These are phyloP conservation scores for Tipula unca DNA, from an alignment of 2,888 invertebrate species.

Conservation along the genomic window DNA sequence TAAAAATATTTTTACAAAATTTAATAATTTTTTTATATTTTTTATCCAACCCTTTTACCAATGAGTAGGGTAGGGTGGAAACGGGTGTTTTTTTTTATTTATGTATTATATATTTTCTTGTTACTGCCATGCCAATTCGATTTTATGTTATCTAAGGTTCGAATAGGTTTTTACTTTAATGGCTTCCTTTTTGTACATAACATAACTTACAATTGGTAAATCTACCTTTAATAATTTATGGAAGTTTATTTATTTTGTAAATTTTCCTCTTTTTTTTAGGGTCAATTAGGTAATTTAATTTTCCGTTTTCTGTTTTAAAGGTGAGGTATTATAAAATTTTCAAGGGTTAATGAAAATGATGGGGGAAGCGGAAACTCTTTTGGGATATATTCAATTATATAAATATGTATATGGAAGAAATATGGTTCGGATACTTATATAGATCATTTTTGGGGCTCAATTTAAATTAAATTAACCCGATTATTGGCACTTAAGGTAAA, in stretches of 20 bases:
- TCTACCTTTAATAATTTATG: neutral
- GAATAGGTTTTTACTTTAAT: neutral
- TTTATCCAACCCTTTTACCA: neutral
- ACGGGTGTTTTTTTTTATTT: neutral
- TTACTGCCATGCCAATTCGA: neutral
- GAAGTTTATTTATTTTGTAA: neutral
- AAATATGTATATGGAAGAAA: too few species aligned
- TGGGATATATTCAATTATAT: too few species aligned
- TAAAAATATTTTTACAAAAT: neutral
- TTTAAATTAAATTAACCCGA: too few species aligned
- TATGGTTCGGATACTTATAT: too few species aligned
- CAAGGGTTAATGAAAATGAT: neutral
- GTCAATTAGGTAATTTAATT: neutral
- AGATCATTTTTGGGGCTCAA: too few species aligned
- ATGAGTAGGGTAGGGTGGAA: too few species aligned
- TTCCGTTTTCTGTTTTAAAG: neutral
- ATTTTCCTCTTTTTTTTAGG: neutral
- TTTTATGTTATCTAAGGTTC: neutral
- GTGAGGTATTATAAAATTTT: neutral
- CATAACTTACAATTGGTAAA: neutral
- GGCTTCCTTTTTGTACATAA: neutral
- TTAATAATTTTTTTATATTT: neutral
- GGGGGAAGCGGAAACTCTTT: neutral
- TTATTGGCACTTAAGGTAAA: too few species aligned
- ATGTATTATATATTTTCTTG: neutral